Percentiles rank a stretch among this genome's conserved stretches.
Conservation (phyloP, 2,888 invertebrate species). For the Urechis unicinctus region DNA sequence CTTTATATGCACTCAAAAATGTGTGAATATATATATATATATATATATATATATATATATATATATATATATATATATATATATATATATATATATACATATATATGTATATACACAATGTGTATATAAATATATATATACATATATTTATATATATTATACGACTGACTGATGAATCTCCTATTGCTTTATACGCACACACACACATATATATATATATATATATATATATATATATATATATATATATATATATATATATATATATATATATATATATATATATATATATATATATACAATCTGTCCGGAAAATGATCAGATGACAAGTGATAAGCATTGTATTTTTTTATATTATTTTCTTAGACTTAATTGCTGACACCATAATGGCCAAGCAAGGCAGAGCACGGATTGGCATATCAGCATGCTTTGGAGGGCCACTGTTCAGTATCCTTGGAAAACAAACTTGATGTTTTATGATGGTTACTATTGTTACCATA, state of each 20-base stretch:
- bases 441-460: slow-evolving; percentile 58
- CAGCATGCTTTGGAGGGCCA: slow-evolving; percentile 66
- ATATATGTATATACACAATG: too few relatives aligned
- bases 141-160: too few relatives aligned
- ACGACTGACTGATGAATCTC: too few relatives aligned
- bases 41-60: slow-evolving; percentile 8
- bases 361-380: slow-evolving; percentile 53
- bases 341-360: too few relatives aligned
- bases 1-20: too few relatives aligned
- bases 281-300: not conserved
- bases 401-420: slow-evolving; percentile 62
- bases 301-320: too few relatives aligned
- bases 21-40: not conserved
- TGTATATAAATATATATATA: too few relatives aligned
- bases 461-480: too few relatives aligned
- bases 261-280: not conserved
- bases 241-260: not conserved
- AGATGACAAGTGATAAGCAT: too few relatives aligned
- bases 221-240: not conserved
- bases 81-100: not conserved
- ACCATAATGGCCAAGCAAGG: slow-evolving; percentile 60
- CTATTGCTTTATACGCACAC: not conserved
- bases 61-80: slow-evolving; percentile 2
- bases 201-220: not conserved
- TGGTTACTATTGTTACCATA: too few relatives aligned